These are phyloP conservation scores for Phenganax stokvisi DNA, from an alignment of 92 coral and sea anemone species.

Conservation along the genomic window DNA sequence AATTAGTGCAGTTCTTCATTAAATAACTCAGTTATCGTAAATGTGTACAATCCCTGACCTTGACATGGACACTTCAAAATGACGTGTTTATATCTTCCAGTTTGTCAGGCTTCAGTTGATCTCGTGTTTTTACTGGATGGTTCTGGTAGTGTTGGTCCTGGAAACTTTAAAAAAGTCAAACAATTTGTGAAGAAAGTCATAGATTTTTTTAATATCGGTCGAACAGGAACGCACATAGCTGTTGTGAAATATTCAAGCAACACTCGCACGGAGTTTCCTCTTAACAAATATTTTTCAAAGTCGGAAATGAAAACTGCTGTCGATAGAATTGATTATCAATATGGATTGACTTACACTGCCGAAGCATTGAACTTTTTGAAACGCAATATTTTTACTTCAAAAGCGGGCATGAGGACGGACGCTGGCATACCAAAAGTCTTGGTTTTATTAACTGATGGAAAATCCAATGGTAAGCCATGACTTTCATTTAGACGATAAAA, in stretches of 20 bases:
- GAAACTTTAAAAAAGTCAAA: conserved; percentile 62
- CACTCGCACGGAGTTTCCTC: no score
- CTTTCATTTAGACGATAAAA: no score
- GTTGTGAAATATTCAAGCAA: no score
- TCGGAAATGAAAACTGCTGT: no score
- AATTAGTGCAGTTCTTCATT: neutral
- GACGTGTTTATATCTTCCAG: conserved; percentile 41
- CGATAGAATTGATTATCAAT: no score
- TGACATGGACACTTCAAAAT: no score
- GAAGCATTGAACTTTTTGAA: conserved; percentile 57
- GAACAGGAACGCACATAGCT: no score
- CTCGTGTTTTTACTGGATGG: conserved; percentile 81
- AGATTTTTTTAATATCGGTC: no score
- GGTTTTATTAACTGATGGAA: conserved; percentile 71
- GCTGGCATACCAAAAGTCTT: conserved; percentile 76
- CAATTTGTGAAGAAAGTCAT: no score
- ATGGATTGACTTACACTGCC: conserved; percentile 47
- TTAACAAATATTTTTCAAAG: no score
- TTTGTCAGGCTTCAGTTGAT: conserved; percentile 90
- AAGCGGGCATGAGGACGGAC: conserved; percentile 77
- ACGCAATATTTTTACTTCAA: conserved; percentile 25
- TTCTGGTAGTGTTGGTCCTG: conserved; percentile 74
- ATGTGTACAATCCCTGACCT: neutral
- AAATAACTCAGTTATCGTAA: neutral
- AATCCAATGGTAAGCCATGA: conserved; percentile 48